Evolutionary conservation across 2,888 invertebrate genomes (phyloP), one percentile per base, ranked within the genome.

Genomic region (Branchipolynoe longqiensis): DNA sequence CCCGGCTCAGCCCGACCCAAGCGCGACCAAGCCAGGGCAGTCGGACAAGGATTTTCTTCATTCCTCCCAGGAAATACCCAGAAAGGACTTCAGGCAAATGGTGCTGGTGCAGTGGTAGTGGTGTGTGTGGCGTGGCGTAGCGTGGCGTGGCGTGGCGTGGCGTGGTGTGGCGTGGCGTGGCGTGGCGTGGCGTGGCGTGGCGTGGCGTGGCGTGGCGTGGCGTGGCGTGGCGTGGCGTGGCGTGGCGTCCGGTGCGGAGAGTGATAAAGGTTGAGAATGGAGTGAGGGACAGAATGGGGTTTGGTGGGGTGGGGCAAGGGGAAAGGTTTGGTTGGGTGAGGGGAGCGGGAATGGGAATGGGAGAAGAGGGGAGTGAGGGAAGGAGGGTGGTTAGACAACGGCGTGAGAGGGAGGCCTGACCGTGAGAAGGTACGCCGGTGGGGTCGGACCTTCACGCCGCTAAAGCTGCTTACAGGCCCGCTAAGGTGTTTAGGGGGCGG

Each of bases 401-500:
- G 48, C 28, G 18, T 3, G 62, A 14, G 62, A 14, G 12, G 25
- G 25, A 69, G 69, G 62, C 31, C 62, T 62, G 3, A 28, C 18
- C 62, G 48, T 48, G 48, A 48, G 48, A 62, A 18, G 12, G 58
- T 58, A n/a, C 4, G 58, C n/a, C n/a, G 58, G 18, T 58, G 12
- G n/a, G 58, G 12, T 4, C 58, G 18, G 58, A 14, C n/a, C 58
- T 14, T 36, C 69, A 69, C 69, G 38, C 69, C 69, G 6, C 31
- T 36, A 38, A 69, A 69, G 69, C 69, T 22, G 69, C 69, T 69
- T 69, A 69, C 18, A 38, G 38, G 36, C 2, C 12, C 3, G 69
- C 36, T 69, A 69, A 78, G 78, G 41, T 41, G 78, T 78, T 69
- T 78, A 78, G 28, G 41, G 6, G 69, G 78, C 4, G 2, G 28